Base-by-base conservation (phyloP, 2,797 vertebrate species). In the Rhinoraja longicauda region DNA sequence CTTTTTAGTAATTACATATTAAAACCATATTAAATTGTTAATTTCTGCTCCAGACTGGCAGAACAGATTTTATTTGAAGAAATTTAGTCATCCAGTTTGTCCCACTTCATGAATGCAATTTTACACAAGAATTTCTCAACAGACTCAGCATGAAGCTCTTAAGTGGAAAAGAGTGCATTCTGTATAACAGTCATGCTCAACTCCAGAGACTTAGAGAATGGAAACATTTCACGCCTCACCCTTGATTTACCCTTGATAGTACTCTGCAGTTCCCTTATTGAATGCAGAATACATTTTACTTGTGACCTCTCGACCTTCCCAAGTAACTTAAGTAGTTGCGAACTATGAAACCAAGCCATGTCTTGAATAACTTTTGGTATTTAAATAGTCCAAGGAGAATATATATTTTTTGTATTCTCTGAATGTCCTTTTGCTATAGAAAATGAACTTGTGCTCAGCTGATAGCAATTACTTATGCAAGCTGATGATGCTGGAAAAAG, bases 151-250 rank as follows among this genome's bases (percentile, higher is more conserved):
- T 1, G 36, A 91, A 21, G 67, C 67, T 53, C 64, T 45, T 6
- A 26, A 67, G 70, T 91, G 67, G 24, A 91, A 26, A 7, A 92
- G 39, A n/a, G 15, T 53, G 39, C 39, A 73, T 73, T 92, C 70
- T 73, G 90, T 92, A 92, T 70, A 92, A 92, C 36, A 1, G 32
- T 75, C 90, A 92, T 92, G 90, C 70, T 36, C 90, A 45, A 75
- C 67, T 45, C 39, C 39, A 92, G 70, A 92, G 70, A 73, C 70
- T 73, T 36, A n/a, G 53, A 57, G 39, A 92, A 45, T 15, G 6
- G 70, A 73, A 75, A 73, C 26, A 72, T 92, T 53, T 75, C 36
- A 75, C 36, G 1, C 70, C 67, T 92, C 39, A 75, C 70, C 90
- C 70, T 57, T 73, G 70, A 92, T 24, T 73, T 75, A 75, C 36